A percentile compares a stretch with the other conserved stretches of the same genome.
phyloP scores from a whole-genome alignment of 2,113 vertebrate genomes.

The Serilophus lunatus region DNA sequence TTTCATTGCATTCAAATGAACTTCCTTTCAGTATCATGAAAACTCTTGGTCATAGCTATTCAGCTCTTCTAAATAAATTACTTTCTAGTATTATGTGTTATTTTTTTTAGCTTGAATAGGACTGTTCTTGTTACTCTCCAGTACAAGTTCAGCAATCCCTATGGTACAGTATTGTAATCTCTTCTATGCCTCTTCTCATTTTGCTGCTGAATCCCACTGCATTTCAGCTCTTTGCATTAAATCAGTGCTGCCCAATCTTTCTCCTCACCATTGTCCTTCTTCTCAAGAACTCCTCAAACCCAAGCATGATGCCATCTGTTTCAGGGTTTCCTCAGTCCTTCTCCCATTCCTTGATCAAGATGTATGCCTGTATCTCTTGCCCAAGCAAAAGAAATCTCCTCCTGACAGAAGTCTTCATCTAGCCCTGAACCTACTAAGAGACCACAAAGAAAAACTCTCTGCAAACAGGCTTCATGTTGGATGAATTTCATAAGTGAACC shows the following conservation, averaged over 20 bases:
- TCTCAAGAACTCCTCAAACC: background rate
- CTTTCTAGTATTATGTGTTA: background rate
- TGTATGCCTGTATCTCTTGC: background rate
- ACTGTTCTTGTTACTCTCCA: background rate
- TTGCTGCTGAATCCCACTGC: background rate
- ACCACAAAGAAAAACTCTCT: background rate
- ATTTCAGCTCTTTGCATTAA: background rate
- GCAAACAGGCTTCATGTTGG: background rate
- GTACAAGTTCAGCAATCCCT: background rate
- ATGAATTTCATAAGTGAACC: background rate
- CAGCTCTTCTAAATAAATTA: background rate
- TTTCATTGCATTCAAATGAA: background rate
- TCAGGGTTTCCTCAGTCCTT: background rate
- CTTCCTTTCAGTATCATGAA: background rate
- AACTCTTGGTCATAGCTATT: background rate
- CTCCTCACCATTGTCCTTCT: background rate
- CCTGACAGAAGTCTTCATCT: background rate
- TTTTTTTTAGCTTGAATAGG: background rate
- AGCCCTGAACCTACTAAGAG: background rate
- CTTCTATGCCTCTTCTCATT: background rate
- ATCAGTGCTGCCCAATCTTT: background rate
- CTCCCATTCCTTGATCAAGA: background rate
- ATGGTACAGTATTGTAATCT: background rate
- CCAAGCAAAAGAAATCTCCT: background rate
- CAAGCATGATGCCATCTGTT: background rate